Evolutionary conservation across 2,113 vertebrate genomes (phyloP).

Genomic region (Procavia capensis): DNA sequence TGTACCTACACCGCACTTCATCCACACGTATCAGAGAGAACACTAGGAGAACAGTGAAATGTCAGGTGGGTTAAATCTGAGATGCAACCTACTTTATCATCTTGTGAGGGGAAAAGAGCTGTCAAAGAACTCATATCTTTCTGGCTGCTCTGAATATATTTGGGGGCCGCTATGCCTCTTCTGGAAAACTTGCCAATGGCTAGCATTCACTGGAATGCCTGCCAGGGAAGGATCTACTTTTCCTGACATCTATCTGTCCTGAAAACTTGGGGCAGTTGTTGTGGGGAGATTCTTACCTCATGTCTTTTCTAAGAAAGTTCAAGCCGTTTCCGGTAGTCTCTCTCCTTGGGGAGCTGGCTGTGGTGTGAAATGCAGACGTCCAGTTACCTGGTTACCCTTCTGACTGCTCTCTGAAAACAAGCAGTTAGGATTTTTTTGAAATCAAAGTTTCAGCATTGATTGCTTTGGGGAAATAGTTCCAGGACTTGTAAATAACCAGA

Average conservation of each 20-base stretch:
- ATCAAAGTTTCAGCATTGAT: background rate
- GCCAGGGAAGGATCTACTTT: accelerated
- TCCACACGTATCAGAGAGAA: conserved; percentile 60
- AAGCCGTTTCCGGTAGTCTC: background rate
- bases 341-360: background rate
- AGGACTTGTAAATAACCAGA: background rate
- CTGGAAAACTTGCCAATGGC: background rate
- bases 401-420: background rate
- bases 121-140: conserved; percentile 15
- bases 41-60: conserved; percentile 73
- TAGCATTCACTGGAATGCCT: accelerated
- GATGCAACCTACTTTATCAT: conserved; percentile 61
- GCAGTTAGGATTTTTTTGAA: background rate
- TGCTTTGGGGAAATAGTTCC: background rate
- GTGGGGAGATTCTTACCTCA: accelerated
- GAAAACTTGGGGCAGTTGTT: background rate
- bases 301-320: background rate
- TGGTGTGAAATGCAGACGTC: accelerated
- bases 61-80: conserved; percentile 68
- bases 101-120: conserved; percentile 6
- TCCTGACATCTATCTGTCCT: background rate
- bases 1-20: conserved; percentile 43
- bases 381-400: background rate
- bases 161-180: background rate
- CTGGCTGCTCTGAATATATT: background rate